A percentile compares a stretch with the other conserved stretches of the same genome.
These are phyloP conservation scores for Homalodisca vitripennis DNA, from an alignment of 1,140 invertebrate genomes.

Conservation along the genomic window DNA sequence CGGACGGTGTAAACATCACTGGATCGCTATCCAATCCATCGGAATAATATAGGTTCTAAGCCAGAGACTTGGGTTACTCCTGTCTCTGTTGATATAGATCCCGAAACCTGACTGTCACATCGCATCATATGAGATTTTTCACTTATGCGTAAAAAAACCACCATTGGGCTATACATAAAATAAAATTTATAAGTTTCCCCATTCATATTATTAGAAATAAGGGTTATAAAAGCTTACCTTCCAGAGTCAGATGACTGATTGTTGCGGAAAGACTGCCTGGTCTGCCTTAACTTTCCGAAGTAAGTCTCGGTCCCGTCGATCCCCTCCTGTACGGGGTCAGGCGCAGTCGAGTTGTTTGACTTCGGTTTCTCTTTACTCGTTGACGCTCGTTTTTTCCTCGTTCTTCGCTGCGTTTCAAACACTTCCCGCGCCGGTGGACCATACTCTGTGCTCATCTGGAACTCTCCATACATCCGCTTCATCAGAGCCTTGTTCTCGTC, in stretches of 20 bases:
- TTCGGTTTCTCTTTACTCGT: neutral
- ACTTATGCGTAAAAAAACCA: no score
- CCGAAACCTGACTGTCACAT: no score
- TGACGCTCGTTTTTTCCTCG: slow-evolving; percentile 25
- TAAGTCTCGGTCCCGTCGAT: slow-evolving; percentile 51
- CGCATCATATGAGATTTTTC: no score
- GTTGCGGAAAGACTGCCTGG: slow-evolving; percentile 55
- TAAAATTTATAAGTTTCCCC: no score
- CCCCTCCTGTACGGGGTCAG: slow-evolving; percentile 29
- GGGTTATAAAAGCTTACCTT: slow-evolving; percentile 48
- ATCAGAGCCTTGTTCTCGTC: slow-evolving; percentile 92
- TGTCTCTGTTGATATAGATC: no score
- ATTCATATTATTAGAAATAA: no score
- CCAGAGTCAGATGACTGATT: slow-evolving; percentile 58
- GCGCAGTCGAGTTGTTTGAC: neutral
- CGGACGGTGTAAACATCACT: no score
- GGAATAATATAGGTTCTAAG: no score
- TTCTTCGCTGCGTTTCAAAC: slow-evolving; percentile 35
- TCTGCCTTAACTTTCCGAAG: slow-evolving; percentile 53
- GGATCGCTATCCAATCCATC: no score
- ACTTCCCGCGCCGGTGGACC: slow-evolving; percentile 52
- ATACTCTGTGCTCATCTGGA: slow-evolving; percentile 60
- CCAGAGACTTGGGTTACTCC: no score
- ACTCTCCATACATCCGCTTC: slow-evolving; percentile 89
- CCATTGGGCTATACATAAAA: no score